These are phyloP conservation scores for Zhuqinia jingwanae DNA, from an alignment of 2,888 invertebrate species.

Conservation along the genomic window DNA sequence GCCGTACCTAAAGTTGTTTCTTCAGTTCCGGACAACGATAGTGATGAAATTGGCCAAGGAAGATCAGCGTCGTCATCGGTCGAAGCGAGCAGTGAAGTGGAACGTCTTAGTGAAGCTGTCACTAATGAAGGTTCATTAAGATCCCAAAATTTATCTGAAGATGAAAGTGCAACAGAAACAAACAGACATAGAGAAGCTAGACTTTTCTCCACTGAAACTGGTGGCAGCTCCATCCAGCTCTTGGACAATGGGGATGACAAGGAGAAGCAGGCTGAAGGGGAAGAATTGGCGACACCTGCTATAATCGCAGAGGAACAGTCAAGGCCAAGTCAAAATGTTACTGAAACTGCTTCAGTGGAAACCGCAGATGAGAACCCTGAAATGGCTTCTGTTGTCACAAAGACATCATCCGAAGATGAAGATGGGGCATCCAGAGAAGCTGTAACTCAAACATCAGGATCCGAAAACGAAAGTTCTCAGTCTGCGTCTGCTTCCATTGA, in stretches of 20 bases:
- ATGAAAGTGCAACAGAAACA: conserved; percentile 17
- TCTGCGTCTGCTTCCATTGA: neutral
- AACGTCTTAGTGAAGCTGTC: neutral
- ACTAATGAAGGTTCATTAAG: neutral
- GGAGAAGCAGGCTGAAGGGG: neutral
- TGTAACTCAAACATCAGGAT: conserved; percentile 5
- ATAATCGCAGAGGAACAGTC: conserved; percentile 24
- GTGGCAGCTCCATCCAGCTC: conserved; percentile 13
- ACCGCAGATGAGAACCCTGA: conserved; percentile 64
- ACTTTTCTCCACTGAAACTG: conserved; percentile 31
- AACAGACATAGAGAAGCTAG: conserved; percentile 40
- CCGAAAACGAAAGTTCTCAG: conserved; percentile 36
- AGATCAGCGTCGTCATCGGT: conserved; percentile 19
- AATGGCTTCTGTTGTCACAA: conserved; percentile 47
- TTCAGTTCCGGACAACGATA: too few relatives aligned
- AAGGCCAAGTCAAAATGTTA: conserved; percentile 48
- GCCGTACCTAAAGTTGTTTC: too few relatives aligned
- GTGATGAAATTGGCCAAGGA: conserved; percentile 40
- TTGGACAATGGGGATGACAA: conserved; percentile 28
- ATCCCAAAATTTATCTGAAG: conserved; percentile 51
- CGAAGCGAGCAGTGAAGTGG: neutral
- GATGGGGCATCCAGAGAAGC: conserved; percentile 8
- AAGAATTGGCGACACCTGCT: neutral
- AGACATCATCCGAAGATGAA: conserved; percentile 18
- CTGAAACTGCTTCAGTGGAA: conserved; percentile 62